phyloP scores from a whole-genome alignment of 2,888 invertebrate genomes.

The Aethes cnicana region DNA sequence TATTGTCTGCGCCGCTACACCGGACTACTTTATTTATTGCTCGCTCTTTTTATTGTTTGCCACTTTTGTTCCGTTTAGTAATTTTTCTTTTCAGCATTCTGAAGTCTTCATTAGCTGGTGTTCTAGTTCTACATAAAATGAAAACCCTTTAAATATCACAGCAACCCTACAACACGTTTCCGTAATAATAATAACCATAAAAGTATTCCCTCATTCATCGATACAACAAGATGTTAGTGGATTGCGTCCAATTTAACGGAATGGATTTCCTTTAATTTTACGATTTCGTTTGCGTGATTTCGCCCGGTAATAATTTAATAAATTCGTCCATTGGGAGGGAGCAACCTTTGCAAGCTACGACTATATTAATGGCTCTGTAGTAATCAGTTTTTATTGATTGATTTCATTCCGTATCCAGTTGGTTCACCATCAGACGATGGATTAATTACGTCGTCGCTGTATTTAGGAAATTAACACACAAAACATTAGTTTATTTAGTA shows the following conservation, averaged over 20 bases:
- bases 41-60: constrained; percentile 45
- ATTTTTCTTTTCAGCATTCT: constrained; percentile 48
- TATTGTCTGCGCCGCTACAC: constrained; percentile 56
- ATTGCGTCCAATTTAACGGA: constrained; percentile 72
- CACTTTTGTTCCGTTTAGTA: constrained; percentile 49
- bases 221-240: constrained; percentile 51
- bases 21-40: constrained; percentile 54
- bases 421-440: not conserved
- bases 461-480: not conserved
- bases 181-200: constrained; percentile 15
- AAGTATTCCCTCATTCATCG: constrained; percentile 4
- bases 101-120: constrained; percentile 50
- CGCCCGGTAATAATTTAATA: constrained; percentile 77
- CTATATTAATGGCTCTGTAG: constrained; percentile 61
- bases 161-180: not conserved
- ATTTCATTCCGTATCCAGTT: constrained; percentile 37
- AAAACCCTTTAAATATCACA: not conserved
- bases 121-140: not conserved
- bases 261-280: constrained; percentile 79
- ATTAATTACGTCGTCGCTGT: not conserved
- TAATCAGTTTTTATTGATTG: constrained; percentile 63
- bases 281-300: constrained; percentile 81
- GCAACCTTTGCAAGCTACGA: constrained; percentile 33
- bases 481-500: not conserved
- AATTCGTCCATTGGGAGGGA: constrained; percentile 75